phyloP scores from a whole-genome alignment of 2,113 vertebrate genomes.

The Genyomyrus donnyi region DNA sequence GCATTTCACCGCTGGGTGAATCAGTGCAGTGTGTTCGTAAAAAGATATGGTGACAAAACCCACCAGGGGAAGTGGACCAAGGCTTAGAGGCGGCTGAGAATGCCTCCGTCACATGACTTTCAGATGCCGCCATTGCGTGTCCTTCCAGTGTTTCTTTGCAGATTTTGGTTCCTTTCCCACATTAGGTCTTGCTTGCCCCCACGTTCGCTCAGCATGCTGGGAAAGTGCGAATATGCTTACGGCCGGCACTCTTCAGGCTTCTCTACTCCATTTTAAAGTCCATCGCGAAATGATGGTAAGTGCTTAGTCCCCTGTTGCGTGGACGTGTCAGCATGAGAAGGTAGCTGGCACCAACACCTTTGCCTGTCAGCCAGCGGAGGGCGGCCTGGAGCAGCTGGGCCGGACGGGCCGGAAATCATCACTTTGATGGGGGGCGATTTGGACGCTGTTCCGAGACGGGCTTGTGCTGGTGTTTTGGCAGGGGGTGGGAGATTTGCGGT shows the following conservation, averaged over 20 bases:
- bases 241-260: background rate
- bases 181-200: background rate
- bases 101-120: background rate
- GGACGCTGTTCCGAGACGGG: background rate
- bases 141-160: background rate
- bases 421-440: background rate
- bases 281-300: background rate
- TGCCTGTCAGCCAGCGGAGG: background rate
- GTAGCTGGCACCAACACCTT: background rate
- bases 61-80: background rate
- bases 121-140: background rate
- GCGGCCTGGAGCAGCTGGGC: background rate
- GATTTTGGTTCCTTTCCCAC: background rate
- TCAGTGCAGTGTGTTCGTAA: background rate
- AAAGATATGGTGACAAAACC: background rate
- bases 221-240: background rate
- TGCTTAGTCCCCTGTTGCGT: background rate
- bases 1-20: background rate
- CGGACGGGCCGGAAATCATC: background rate
- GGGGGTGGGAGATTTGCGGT: slow-evolving; percentile 29
- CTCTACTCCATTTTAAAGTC: background rate
- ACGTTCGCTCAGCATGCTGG: background rate
- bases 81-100: background rate
- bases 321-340: background rate
- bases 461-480: background rate